Conservation (phyloP, 2,797 vertebrate genomes). For the Glyptemys insculpta region DNA sequence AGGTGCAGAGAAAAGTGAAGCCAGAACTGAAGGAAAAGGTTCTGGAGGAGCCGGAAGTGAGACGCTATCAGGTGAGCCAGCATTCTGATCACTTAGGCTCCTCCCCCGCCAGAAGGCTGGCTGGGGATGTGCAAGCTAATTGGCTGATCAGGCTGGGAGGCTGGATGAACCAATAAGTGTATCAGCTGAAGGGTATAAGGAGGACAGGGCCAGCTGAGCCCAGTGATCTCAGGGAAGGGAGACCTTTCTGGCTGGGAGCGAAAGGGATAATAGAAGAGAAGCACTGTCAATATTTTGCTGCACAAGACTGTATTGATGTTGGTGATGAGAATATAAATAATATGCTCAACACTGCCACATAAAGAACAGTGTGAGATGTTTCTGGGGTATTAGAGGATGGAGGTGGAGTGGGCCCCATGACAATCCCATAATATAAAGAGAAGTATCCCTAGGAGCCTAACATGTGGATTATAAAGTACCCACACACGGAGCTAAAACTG, state of each 20-base stretch:
- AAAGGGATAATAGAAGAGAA: background rate
- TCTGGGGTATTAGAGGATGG: background rate
- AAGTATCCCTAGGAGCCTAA: conserved; percentile 51
- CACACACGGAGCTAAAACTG: conserved; percentile 57
- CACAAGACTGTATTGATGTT: background rate
- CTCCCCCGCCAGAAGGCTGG: background rate
- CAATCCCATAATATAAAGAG: conserved; percentile 37
- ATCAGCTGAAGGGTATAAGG: background rate
- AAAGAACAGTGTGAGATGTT: background rate
- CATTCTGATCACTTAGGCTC: background rate
- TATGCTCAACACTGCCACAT: background rate
- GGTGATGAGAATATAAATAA: background rate
- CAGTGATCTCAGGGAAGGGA: background rate
- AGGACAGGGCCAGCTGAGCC: background rate
- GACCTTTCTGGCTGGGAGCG: background rate
- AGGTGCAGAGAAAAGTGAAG: background rate
- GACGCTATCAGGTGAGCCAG: background rate
- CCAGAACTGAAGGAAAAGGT: no score
- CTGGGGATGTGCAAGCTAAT: background rate
- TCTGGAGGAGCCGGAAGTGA: background rate
- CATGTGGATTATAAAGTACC: conserved; percentile 56
- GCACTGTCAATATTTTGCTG: background rate
- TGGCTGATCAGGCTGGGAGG: background rate
- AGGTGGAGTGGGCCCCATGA: background rate
- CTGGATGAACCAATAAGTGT: background rate